phyloP scores from a whole-genome alignment of 2,888 invertebrate genomes.

The Agrilus mali region DNA sequence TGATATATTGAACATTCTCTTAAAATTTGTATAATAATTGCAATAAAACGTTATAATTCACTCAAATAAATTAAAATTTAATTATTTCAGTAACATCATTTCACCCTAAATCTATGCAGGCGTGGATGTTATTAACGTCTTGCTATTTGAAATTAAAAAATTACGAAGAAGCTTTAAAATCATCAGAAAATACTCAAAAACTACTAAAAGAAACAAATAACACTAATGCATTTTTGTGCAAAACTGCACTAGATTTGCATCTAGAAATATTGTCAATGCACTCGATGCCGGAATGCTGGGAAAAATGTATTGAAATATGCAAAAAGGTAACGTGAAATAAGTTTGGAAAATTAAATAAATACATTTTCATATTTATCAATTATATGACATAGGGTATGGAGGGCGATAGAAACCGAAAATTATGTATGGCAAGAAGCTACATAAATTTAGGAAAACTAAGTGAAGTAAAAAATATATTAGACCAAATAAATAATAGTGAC shows the following conservation, averaged over 20 bases:
- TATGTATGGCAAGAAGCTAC: slow-evolving; percentile 19
- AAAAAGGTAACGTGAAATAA: slow-evolving; percentile 24
- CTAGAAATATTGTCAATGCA: slow-evolving; percentile 34
- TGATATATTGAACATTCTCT: no score
- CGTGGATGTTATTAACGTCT: slow-evolving; percentile 37
- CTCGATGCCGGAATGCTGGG: slow-evolving; percentile 36
- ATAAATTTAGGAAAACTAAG: slow-evolving; percentile 31
- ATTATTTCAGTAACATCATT: slow-evolving; percentile 14
- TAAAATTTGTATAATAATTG: no score
- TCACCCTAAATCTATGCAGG: slow-evolving; percentile 34
- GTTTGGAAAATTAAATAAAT: not conserved
- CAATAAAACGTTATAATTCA: no score
- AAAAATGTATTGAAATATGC: slow-evolving; percentile 27
- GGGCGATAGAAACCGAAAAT: no score
- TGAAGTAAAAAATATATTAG: slow-evolving; percentile 28
- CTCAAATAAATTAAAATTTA: not conserved
- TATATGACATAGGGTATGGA: no score
- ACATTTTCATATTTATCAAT: slow-evolving; percentile 2
- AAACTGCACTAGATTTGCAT: slow-evolving; percentile 24
- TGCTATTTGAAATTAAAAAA: slow-evolving; percentile 39
- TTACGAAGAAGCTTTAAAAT: slow-evolving; percentile 36
- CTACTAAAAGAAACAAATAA: slow-evolving; percentile 23
- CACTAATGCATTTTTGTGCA: slow-evolving; percentile 20
- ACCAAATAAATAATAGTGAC: slow-evolving; percentile 25
- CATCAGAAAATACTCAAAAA: slow-evolving; percentile 29